These are phyloP conservation scores for Hassar affinis DNA, from an alignment of 2,113 vertebrate species.

Conservation along the genomic window DNA sequence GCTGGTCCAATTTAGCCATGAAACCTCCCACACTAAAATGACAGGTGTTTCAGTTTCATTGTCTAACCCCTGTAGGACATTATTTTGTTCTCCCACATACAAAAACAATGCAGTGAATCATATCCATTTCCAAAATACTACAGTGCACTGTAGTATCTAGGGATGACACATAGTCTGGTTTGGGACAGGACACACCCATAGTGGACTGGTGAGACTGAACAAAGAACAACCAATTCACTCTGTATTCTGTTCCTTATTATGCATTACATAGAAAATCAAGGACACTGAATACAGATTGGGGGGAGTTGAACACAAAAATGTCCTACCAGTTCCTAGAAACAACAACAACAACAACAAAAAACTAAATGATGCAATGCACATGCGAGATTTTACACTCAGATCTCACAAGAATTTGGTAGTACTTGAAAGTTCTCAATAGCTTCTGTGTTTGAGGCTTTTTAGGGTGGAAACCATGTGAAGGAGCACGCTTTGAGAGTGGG, in stretches of 20 bases:
- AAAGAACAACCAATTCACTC: background rate
- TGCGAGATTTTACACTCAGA: background rate
- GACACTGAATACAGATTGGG: background rate
- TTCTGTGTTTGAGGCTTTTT: slow-evolving; percentile 3
- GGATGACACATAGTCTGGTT: background rate
- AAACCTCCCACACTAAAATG: too few species aligned
- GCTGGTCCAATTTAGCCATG: too few species aligned
- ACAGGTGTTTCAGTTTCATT: too few species aligned
- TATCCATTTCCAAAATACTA: background rate
- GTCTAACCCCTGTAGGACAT: too few species aligned
- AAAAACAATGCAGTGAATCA: background rate
- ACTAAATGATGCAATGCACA: background rate
- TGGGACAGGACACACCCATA: background rate
- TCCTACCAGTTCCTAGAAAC: background rate
- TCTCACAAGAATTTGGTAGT: background rate
- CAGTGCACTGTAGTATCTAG: background rate
- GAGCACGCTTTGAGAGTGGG: background rate
- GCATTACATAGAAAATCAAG: background rate
- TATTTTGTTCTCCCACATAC: background rate
- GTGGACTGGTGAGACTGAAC: background rate
- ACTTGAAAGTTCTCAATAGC: slow-evolving; percentile 6
- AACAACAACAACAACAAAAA: background rate
- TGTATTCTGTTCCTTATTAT: background rate
- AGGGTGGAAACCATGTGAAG: background rate
- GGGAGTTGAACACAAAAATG: background rate